phyloP scores from a whole-genome alignment of 64 coral and sea anemone genomes.

The Catalaphyllia jardinei region DNA sequence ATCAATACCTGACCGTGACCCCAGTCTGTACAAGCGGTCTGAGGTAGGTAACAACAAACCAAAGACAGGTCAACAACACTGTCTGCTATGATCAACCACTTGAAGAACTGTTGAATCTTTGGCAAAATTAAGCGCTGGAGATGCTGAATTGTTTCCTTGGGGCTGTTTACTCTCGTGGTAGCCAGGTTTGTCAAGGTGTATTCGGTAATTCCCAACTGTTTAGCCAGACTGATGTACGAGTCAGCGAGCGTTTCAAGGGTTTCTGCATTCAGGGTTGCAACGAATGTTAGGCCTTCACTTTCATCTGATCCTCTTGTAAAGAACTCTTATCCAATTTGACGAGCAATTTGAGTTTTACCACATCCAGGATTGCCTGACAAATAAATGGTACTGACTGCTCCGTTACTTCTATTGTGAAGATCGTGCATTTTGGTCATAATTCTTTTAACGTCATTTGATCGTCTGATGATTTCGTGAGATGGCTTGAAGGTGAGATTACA shows the following conservation, averaged over 20 bases:
- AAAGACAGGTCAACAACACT: background rate
- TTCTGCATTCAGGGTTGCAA: conserved; percentile 1
- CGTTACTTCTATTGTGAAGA: background rate
- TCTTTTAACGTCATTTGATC: background rate
- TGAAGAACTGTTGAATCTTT: background rate
- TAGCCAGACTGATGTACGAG: background rate
- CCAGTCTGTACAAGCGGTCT: background rate
- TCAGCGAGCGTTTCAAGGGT: background rate
- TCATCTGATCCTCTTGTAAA: background rate
- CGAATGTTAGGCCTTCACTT: background rate
- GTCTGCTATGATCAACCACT: background rate
- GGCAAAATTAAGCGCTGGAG: background rate
- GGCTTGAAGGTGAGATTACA: conserved; percentile 20
- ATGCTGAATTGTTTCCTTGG: background rate
- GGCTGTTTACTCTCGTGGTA: background rate
- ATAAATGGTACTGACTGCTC: conserved; percentile 41
- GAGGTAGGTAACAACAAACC: background rate
- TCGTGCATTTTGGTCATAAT: background rate
- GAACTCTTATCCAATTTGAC: conserved; percentile 16
- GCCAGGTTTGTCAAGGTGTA: background rate
- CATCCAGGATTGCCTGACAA: conserved; percentile 59
- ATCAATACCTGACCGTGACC: conserved; percentile 6
- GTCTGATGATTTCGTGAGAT: background rate
- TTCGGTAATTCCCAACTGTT: background rate
- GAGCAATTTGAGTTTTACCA: conserved; percentile 52